phyloP scores from a whole-genome alignment of 2,888 invertebrate species.

The Thymelicus lineola region DNA sequence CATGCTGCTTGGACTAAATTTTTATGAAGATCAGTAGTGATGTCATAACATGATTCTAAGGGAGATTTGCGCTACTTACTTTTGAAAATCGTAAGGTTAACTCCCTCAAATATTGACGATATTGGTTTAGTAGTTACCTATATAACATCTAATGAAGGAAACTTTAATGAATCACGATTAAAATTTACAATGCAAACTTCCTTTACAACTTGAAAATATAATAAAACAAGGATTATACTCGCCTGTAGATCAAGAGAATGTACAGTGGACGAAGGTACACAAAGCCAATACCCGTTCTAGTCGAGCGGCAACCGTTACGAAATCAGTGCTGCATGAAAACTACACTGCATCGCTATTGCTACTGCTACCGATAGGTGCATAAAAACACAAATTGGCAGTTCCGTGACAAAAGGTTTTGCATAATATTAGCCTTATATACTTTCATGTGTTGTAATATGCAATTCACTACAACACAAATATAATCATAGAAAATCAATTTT shows the following conservation, averaged over 20 bases:
- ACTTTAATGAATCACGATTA: no score
- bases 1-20: conserved; percentile 54
- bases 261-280: conserved; percentile 67
- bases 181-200: not conserved
- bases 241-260: conserved; percentile 56
- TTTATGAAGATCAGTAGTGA: conserved; percentile 61
- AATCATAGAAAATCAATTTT: not conserved
- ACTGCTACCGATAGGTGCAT: conserved; percentile 39
- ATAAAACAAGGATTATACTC: conserved; percentile 21
- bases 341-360: conserved; percentile 54
- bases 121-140: no score
- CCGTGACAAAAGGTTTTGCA: conserved; percentile 34
- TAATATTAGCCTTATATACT: not conserved
- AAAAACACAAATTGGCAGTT: conserved; percentile 40
- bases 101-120: no score
- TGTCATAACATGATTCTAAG: conserved; percentile 58
- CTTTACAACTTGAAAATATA: not conserved
- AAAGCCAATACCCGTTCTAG: conserved; percentile 82
- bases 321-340: conserved; percentile 82
- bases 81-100: conserved; percentile 51
- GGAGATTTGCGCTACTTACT: conserved; percentile 47
- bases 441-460: not conserved
- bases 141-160: no score
- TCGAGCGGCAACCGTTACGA: conserved; percentile 82
- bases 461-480: not conserved